Base-by-base conservation (phyloP, 2,797 vertebrate genomes). In the Neoniphon sammara region DNA sequence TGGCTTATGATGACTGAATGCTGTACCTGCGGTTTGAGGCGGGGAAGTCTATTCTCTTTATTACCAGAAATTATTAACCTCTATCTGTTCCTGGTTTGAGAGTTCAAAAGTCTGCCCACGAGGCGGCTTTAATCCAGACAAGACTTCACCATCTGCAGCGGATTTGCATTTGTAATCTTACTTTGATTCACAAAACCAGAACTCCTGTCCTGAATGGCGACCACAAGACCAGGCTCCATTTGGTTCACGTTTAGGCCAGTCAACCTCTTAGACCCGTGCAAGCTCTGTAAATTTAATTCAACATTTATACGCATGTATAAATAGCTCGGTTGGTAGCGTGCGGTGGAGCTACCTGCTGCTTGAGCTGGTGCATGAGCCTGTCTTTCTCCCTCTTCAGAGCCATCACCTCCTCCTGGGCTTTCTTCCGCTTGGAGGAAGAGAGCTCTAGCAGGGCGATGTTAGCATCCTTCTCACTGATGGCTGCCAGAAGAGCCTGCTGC, bases 391-490 rank as follows among this genome's bases (percentile, higher is more conserved):
- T 92, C 91, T 97, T 98, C 69, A 99, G 92, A 55, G 96, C 95
- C 94, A 98, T 96, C 80, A 97, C 96, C 91, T 99, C 97, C 44
- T 98, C 98, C 80, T 98, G 96, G 2, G 95, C 94, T 92, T 97
- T 97, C 90, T 96, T 98, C 85, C 97, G 95, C 90, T 97, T 97
- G 85, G 96, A 95, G 57, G 91, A 88, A 4, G 93, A 92, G 67
- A 94, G 80, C 73, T 93, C 91, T 62, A 94, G 86, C 81, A 93
- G 83, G 42, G 93, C 91, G 0, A 93, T 93, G 83, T 99, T 98
- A 57, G 97, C 97, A 70, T 99, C 97, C 91, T 99, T 98, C 89
- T 98, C 97, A 85, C 97, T 99, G 95, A 99, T 98, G 76, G 97
- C 97, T 58, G 97, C 97, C 83, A 99, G 94, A 68, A 98, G 91